Base-by-base conservation (phyloP, 1,140 invertebrate species). In the Leptinotarsa lineolata region DNA sequence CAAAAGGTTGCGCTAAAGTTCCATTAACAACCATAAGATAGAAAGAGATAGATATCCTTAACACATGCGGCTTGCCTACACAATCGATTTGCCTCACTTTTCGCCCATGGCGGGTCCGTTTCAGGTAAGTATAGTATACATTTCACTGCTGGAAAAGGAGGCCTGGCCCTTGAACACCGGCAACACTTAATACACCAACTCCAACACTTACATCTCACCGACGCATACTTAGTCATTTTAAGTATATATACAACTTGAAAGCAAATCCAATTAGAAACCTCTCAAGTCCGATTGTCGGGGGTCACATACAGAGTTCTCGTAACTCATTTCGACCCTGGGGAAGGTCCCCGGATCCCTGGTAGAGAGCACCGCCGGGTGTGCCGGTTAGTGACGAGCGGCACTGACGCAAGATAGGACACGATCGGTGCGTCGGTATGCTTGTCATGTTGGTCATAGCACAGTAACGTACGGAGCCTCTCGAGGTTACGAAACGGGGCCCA, bases 291-390 rank as follows among this genome's bases (percentile, higher is more conserved):
- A 78, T 61, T 64, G 18, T 45, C 78, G 72, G 77, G n/a, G 77
- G 74, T 65, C 54, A 76, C 76, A 39, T 73, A 72, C 78, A 65
- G 78, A 68, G 75, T 74, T 69, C 71, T n/a, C 45, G 39, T 63
- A 58, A 63, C 59, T 70, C 46, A 44, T 45, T 5, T 30, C 22
- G 30, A 12, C 73, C 77, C 77, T 70, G 78, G 59, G 78, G 60
- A 79, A 79, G 78, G 78, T 79, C 78, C 78, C 78, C 76, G 76
- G 78, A 79, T 77, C 78, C 66, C 61, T 73, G 76, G 76, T 79
- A 79, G 78, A 79, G 75, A 79, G 78, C 78, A 79, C 76, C 73
- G 73, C 73, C 68, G 73, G 68, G 24, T 71, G 64, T 72, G 12
- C 63, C 75, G 75, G 73, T 74, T 74, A 78, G 75, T 70, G 39